phyloP scores from a whole-genome alignment of 2,113 vertebrate genomes.

The Hymenochirus boettgeri region DNA sequence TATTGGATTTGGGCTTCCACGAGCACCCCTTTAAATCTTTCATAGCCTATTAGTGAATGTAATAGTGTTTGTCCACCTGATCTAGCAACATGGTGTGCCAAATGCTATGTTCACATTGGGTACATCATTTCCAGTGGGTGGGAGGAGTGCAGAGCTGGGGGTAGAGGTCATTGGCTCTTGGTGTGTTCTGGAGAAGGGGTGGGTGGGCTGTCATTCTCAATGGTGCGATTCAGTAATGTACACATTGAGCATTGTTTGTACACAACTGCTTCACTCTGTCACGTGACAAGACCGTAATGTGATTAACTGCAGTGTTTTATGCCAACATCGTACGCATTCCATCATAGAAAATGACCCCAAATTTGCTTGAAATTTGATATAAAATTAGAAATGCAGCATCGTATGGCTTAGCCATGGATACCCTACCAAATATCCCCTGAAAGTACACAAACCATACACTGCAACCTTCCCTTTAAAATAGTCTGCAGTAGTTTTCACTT shows the following conservation, averaged over 20 bases:
- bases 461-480: too few species aligned
- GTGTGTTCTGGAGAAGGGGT: neutral
- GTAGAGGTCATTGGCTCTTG: constrained; percentile 1
- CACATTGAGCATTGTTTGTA: constrained; percentile 7
- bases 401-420: too few species aligned
- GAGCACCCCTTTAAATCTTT: neutral
- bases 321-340: too few species aligned
- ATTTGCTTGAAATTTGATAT: too few species aligned
- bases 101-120: neutral
- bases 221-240: constrained; percentile 3
- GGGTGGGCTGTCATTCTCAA: neutral
- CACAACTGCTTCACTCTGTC: neutral
- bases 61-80: neutral
- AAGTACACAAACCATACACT: too few species aligned
- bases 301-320: neutral
- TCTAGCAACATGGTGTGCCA: neutral
- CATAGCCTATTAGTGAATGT: neutral
- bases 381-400: too few species aligned
- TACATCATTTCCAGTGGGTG: neutral
- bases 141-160: neutral
- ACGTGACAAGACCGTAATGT: neutral
- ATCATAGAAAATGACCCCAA: too few species aligned
- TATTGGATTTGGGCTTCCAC: neutral
- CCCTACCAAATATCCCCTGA: too few species aligned
- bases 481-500: too few species aligned